Evolutionary conservation across 2,888 invertebrate genomes (phyloP).

Genomic region (Pomacea canaliculata): DNA sequence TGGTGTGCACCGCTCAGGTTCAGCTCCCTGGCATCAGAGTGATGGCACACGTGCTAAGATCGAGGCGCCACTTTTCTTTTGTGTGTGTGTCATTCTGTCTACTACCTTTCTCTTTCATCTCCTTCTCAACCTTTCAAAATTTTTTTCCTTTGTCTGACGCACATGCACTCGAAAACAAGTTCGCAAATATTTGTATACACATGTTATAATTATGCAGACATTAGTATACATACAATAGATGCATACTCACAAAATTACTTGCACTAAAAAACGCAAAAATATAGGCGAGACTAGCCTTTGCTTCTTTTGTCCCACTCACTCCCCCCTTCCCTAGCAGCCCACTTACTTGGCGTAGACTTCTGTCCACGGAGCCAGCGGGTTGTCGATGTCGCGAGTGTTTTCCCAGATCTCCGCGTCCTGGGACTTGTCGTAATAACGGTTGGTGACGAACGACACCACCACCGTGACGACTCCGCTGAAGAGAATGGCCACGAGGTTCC

Average conservation of each 20-base stretch:
- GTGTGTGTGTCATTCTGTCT: background rate
- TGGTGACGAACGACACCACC: slow-evolving; percentile 51
- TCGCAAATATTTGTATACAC: too few species aligned
- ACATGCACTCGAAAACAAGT: background rate
- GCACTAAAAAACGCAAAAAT: too few species aligned
- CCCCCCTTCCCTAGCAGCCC: too few species aligned
- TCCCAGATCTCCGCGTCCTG: slow-evolving; percentile 65
- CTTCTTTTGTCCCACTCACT: too few species aligned
- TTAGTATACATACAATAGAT: too few species aligned
- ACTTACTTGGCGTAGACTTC: slow-evolving; percentile 65
- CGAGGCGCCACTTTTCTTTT: background rate
- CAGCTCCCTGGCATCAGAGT: slow-evolving; percentile 53
- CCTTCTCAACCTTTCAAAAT: background rate
- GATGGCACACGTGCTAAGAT: background rate
- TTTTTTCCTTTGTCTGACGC: background rate
- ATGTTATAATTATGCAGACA: background rate
- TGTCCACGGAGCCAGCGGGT: slow-evolving; percentile 69
- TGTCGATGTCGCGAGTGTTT: slow-evolving; percentile 70
- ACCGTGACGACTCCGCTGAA: slow-evolving; percentile 63
- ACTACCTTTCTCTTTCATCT: too few species aligned
- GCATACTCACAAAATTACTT: too few species aligned
- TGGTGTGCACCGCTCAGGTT: slow-evolving; percentile 51
- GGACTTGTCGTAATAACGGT: slow-evolving; percentile 28
- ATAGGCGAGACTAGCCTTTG: too few species aligned
- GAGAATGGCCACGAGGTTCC: slow-evolving; percentile 66